These are phyloP conservation scores for Macroteleia sp. DNA, from an alignment of 2,888 invertebrate species.

Conservation along the genomic window DNA sequence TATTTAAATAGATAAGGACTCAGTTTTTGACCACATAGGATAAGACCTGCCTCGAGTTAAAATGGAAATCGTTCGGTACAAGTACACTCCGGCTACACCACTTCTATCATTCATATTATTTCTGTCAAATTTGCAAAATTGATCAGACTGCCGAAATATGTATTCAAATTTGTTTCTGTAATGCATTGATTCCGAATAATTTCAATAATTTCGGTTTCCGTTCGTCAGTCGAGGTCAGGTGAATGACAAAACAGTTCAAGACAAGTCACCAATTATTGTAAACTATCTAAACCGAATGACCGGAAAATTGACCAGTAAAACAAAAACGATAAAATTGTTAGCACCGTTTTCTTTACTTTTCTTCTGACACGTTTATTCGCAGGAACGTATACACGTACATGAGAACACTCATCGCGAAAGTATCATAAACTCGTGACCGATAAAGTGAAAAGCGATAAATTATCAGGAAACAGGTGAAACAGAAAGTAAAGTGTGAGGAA, in stretches of 20 bases:
- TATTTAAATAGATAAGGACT: constrained; percentile 78
- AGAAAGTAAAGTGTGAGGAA: constrained; percentile 20
- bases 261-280: constrained; percentile 80
- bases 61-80: constrained; percentile 61
- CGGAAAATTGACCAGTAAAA: constrained; percentile 4
- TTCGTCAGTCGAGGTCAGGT: constrained; percentile 71
- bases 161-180: too few relatives aligned
- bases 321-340: constrained; percentile 36
- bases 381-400: constrained; percentile 12
- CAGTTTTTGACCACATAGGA: constrained; percentile 77
- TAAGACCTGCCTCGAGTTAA: constrained; percentile 74
- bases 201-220: constrained; percentile 52
- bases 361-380: constrained; percentile 20
- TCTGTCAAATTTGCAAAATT: too few relatives aligned
- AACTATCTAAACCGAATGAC: constrained; percentile 62
- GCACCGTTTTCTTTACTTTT: constrained; percentile 29
- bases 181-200: too few relatives aligned
- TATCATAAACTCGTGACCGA: constrained; percentile 14
- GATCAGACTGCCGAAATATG: too few relatives aligned
- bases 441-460: constrained; percentile 15
- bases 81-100: background rate
- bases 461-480: constrained; percentile 3
- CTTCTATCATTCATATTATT: too few relatives aligned
- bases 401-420: constrained; percentile 6
- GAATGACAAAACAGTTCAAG: constrained; percentile 76